Base-by-base conservation (phyloP, 64 coral and sea anemone species). In the Porites lutea region DNA sequence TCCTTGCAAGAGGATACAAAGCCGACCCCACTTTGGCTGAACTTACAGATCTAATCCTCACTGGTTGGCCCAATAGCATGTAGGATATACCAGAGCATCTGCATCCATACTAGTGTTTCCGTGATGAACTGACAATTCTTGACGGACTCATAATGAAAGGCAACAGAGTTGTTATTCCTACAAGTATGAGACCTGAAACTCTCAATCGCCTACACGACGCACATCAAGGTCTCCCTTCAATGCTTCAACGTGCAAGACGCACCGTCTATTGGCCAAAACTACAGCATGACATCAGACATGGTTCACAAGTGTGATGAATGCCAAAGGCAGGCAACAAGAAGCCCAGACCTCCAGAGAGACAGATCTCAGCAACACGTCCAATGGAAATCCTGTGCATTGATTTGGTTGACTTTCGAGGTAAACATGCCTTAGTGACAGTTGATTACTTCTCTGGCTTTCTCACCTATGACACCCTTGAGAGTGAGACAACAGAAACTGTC, bases 91-190 rank as follows among this genome's bases (percentile, higher is more conserved):
- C 82, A 59, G 47, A 87, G 2, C 50, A 88, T 48, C 88, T 91
- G 0, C 88, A 88, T 77, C 93, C 71, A 0, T 95, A 86, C 59
- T 95, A 75, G 93, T 87, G 82, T 44, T 91, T 95, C 67, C 65
- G 74, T 6, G 88, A 88, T 86, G 80, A 90, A 48, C 48, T 95
- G 60, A 79, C 93, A 46, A 79, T 91, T 19, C 82, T 90, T 2
- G 82, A 90, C 19, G 79, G 79, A 20, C 58, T 85, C 87, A 47
- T 95, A 51, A 95, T 96, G 94, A 96, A 89, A 79, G 94, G 94
- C 2, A 92, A 59, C 89, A 83, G 86, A 79, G 73, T 92, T 13
- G 23, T 92, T 19, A 79, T 91, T 19, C 93, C 93, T 21, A 10
- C 47, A 47, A 77, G 71, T 57, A 86, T 79, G 79, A 48, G 87